Conservation (phyloP, 2,888 invertebrate species). For the Pollenia angustigena region DNA sequence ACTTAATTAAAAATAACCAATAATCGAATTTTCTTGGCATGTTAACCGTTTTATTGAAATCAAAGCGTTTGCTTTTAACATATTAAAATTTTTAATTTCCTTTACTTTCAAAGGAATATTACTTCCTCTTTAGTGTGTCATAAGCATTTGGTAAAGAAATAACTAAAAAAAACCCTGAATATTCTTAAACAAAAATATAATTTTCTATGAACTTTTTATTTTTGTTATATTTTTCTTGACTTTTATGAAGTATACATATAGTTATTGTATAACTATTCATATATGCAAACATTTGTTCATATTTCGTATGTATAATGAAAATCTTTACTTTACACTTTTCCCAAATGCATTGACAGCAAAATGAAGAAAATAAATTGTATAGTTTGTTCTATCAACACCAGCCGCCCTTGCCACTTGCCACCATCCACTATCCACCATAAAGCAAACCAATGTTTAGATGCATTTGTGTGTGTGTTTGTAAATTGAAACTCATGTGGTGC, state of each 20-base stretch:
- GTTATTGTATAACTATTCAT: neutral
- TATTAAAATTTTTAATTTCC: slow-evolving; percentile 14
- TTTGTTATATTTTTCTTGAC: neutral
- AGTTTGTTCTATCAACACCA: slow-evolving; percentile 51
- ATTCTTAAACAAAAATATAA: slow-evolving; percentile 15
- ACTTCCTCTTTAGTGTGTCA: slow-evolving; percentile 19
- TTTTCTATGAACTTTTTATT: slow-evolving; percentile 10
- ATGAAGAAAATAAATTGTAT: slow-evolving; percentile 54
- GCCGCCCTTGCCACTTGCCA: neutral
- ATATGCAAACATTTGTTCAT: slow-evolving; percentile 5
- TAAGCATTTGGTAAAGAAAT: neutral
- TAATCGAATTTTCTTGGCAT: neutral
- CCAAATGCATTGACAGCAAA: slow-evolving; percentile 65
- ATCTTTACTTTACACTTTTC: slow-evolving; percentile 62
- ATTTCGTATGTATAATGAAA: slow-evolving; percentile 36
- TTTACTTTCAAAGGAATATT: slow-evolving; percentile 15
- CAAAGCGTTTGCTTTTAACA: neutral
- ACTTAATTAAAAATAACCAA: neutral
- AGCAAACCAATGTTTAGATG: neutral
- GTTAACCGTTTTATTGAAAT: neutral
- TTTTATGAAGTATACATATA: neutral
- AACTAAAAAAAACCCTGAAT: neutral
- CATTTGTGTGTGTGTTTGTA: slow-evolving; percentile 20
- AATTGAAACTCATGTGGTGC: slow-evolving; percentile 69
- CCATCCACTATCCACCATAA: neutral